Conservation (phyloP, 1,140 invertebrate species). For the Cyphomyrmex costatus region DNA sequence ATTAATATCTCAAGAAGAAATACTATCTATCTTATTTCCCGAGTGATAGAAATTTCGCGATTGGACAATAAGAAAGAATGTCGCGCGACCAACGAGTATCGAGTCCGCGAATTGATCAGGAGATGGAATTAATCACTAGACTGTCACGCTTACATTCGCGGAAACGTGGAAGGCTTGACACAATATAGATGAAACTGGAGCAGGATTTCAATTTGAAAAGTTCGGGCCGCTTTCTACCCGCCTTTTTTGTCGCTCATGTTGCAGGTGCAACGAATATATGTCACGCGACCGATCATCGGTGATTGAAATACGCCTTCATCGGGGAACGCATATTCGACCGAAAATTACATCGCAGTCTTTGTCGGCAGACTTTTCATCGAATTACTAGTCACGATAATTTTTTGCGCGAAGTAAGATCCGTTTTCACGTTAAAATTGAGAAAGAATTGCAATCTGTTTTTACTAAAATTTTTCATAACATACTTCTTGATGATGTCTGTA, state of each 20-base stretch:
- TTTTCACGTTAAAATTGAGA: background rate
- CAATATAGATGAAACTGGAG: constrained; percentile 31
- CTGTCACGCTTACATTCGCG: constrained; percentile 59
- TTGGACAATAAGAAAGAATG: constrained; percentile 34
- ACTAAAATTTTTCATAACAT: background rate
- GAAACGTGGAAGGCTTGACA: constrained; percentile 33
- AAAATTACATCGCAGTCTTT: constrained; percentile 40
- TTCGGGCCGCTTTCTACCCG: constrained; percentile 24
- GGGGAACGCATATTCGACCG: background rate
- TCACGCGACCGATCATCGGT: constrained; percentile 37
- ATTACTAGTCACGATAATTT: constrained; percentile 35
- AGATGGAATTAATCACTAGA: constrained; percentile 56
- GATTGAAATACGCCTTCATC: constrained; percentile 51
- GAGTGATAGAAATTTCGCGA: constrained; percentile 28
- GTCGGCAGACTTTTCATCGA: constrained; percentile 14
- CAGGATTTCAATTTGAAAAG: constrained; percentile 60
- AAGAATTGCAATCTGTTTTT: background rate
- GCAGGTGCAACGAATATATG: constrained; percentile 56
- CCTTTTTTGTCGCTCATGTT: constrained; percentile 42
- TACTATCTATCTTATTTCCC: constrained; percentile 31
- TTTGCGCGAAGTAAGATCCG: background rate
- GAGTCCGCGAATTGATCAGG: constrained; percentile 52
- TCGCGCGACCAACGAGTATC: constrained; percentile 24
- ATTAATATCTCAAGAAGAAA: background rate
- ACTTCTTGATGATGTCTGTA: background rate